Base-by-base conservation (phyloP, 1,140 invertebrate species). In the Tenebrio molitor region DNA sequence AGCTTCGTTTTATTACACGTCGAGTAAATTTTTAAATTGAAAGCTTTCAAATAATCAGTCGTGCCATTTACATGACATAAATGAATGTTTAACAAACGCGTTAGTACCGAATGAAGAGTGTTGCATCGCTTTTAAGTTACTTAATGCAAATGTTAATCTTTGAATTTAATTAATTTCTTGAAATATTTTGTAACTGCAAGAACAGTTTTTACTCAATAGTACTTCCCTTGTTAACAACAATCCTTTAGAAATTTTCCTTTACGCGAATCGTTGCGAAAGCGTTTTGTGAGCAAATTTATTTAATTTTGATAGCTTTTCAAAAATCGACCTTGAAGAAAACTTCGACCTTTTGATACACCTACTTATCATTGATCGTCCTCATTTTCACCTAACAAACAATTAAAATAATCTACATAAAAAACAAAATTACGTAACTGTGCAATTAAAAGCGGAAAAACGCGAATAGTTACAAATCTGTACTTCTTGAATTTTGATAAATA, bases 211-310 rank as follows among this genome's bases (percentile, higher is more conserved):
- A 23, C 17, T 17, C n/a, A n/a, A 46, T 7, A 6, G 1, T 19
- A 19, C 44, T 15, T 46, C 44, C 44, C 44, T 46, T 17, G 7
- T 19, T 21, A 46, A 50, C 3, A 21, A 50, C 4, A 19, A 50
- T 50, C 7, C 4, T 4, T 5, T 10, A 19, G 19, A 50, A 50
- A 8, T 19, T 50, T 50, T 21, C 44, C 44, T 50, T 50, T 19
- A 10, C 7, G 15, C 0, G 23, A 50, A 50, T n/a, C n/a, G 15
- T 17, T 50, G 44, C 19, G 17, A 50, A 19, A 50, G 16, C 8
- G 16, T n/a, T n/a, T 19, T 21, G 19, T 50, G 44, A 50, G n/a
- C 44, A 50, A 50, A 50, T n/a, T n/a, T n/a, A n/a, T n/a, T n/a
- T n/a, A n/a, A n/a, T n/a, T 50, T 50, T 46, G 4, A 10, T 33